These are phyloP conservation scores for Chrysina gloriosa DNA, from an alignment of 2,888 invertebrate species.

Conservation along the genomic window DNA sequence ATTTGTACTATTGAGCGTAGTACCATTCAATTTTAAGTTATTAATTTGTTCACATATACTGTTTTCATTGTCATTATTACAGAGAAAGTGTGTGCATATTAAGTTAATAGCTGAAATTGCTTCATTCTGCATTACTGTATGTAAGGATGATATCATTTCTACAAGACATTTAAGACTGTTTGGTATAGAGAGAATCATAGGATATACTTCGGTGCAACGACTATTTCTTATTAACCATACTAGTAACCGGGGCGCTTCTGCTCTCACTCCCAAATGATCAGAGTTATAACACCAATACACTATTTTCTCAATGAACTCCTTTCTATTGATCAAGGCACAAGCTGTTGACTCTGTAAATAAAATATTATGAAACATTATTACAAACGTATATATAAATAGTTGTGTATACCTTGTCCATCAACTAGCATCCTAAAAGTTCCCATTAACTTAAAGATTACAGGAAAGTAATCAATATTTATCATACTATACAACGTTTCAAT, in stretches of 20 bases:
- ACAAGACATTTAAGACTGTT: constrained; percentile 82
- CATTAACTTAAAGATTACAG: constrained; percentile 87
- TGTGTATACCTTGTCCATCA: constrained; percentile 78
- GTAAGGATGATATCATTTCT: constrained; percentile 85
- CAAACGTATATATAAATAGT: background rate
- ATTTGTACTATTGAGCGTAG: background rate
- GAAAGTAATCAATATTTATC: constrained; percentile 73
- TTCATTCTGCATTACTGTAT: constrained; percentile 90
- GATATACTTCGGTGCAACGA: constrained; percentile 62
- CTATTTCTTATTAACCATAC: constrained; percentile 84
- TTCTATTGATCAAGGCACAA: constrained; percentile 71
- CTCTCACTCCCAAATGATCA: constrained; percentile 86
- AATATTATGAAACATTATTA: background rate
- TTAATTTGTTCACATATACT: constrained; percentile 14
- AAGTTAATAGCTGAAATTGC: constrained; percentile 80
- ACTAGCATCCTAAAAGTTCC: constrained; percentile 89
- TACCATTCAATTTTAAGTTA: constrained; percentile 23
- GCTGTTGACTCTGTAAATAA: constrained; percentile 75
- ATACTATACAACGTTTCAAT: constrained; percentile 80
- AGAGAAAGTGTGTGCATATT: constrained; percentile 60
- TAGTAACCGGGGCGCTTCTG: constrained; percentile 81
- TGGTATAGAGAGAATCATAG: constrained; percentile 67
- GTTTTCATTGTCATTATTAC: constrained; percentile 21
- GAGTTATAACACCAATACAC: constrained; percentile 83
- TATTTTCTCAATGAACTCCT: constrained; percentile 73